Base-by-base conservation (phyloP, 2,797 vertebrate species). In the Meda fulgida region DNA sequence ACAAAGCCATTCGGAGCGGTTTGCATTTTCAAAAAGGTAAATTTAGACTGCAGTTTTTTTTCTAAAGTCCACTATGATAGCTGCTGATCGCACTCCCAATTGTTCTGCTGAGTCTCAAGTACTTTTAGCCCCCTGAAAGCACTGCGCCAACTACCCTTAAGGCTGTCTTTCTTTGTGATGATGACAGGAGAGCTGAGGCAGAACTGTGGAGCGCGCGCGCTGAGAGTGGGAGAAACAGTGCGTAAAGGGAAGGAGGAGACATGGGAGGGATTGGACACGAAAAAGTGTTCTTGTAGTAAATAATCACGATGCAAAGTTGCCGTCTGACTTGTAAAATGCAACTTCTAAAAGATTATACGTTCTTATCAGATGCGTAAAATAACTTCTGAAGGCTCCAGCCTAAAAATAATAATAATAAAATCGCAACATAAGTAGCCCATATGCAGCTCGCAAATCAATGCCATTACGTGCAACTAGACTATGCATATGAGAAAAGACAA, bases 1-100 rank as follows among this genome's bases (percentile, higher is more conserved):
- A 89, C 92, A 85, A 90, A 90, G 92, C 91, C 93, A 89, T 92
- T 90, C 91, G 92, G 83, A 85, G 89, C 75, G 84, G 86, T 79
- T 79, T 88, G 81, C 93, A 94, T 95, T 85, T 93, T 93, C 78
- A 88, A 83, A 85, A 79, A 81, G 84, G 79, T 67, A 48, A 75
- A 36, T 53, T 31, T 58, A 16, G 85, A 90, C 34, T 84, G 55
- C 75, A 84, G 46, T 60, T 46, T 85, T 40, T 29, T 43, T 29
- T 63, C 31, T 38, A 13, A 78, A 86, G 80, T 40, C 85, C 73
- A 76, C 73, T 40, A 18, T 31, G 51, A 78, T 63, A 60, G 38
- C 6, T 78, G 71, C 29, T 71, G 51, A 71, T 71, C 40, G 70
- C 51, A 40, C 53, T 70, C 55, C 38, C 72, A 31, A 18, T 4